Evolutionary conservation across 2,888 invertebrate genomes (phyloP).

Genomic region (Boloria euphrosyne): DNA sequence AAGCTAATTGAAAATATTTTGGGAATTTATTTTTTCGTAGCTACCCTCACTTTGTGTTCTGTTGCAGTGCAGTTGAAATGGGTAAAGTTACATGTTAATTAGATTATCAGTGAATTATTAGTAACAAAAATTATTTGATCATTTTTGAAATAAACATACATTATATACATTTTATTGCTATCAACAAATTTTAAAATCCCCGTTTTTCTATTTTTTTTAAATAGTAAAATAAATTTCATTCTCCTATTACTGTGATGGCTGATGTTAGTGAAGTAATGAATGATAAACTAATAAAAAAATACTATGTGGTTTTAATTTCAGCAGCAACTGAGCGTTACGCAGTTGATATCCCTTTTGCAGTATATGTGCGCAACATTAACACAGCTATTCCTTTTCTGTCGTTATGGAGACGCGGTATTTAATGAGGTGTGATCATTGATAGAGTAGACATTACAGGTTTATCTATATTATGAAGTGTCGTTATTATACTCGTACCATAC

Average conservation of each 20-base stretch:
- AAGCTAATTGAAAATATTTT: slow-evolving; percentile 54
- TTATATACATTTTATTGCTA: too few species aligned
- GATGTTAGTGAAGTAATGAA: too few species aligned
- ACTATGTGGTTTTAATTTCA: slow-evolving; percentile 41
- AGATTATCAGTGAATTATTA: too few species aligned
- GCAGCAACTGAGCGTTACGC: slow-evolving; percentile 57
- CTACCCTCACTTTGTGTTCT: slow-evolving; percentile 62
- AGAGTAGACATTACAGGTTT: slow-evolving; percentile 3
- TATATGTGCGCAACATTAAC: slow-evolving; percentile 61
- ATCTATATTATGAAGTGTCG: slow-evolving; percentile 1
- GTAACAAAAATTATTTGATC: too few species aligned
- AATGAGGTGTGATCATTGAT: slow-evolving; percentile 50
- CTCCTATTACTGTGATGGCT: too few species aligned
- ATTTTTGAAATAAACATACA: too few species aligned
- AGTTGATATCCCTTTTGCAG: slow-evolving; percentile 58
- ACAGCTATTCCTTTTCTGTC: slow-evolving; percentile 66
- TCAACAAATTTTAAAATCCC: too few species aligned
- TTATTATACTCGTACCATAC: too few species aligned
- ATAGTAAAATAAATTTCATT: too few species aligned
- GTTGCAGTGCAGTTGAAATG: slow-evolving; percentile 62
- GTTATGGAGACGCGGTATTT: slow-evolving; percentile 60
- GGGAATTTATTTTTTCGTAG: slow-evolving; percentile 64
- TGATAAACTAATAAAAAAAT: not conserved
- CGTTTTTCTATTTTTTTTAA: not conserved
- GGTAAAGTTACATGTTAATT: slow-evolving; percentile 43